A percentile compares a stretch with the other conserved stretches of the same genome.
These are phyloP conservation scores for Pipistrellus kuhlii DNA, from an alignment of 2,797 vertebrate genomes.

Conservation along the genomic window DNA sequence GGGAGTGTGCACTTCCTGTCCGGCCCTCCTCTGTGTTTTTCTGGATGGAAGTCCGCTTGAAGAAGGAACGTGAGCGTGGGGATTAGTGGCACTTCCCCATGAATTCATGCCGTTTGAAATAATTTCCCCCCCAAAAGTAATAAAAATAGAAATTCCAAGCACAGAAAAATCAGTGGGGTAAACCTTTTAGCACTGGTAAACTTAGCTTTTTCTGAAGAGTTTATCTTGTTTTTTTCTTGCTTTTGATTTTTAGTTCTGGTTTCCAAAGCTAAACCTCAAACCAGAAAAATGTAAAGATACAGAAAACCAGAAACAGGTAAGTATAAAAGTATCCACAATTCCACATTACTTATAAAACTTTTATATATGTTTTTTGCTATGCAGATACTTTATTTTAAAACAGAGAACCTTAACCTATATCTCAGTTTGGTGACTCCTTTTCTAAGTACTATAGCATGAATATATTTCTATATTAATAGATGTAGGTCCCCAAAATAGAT, in stretches of 20 bases:
- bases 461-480: neutral
- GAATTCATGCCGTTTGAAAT: neutral
- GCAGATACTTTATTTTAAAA: neutral
- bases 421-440: neutral
- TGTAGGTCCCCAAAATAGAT: neutral
- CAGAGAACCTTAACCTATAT: neutral
- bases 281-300: neutral
- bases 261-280: constrained; percentile 58
- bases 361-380: neutral
- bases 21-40: neutral
- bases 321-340: neutral
- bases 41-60: neutral
- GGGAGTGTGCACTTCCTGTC: neutral
- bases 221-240: neutral
- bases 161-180: neutral
- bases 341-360: too few species aligned
- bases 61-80: rapidly evolving
- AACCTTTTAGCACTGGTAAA: neutral
- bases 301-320: neutral
- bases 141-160: neutral
- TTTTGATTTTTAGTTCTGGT: constrained; percentile 18
- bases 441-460: neutral
- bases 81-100: neutral
- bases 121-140: neutral
- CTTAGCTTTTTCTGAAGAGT: neutral